Evolutionary conservation across 2,113 vertebrate genomes (phyloP), one percentile per base, ranked within the genome.

Genomic region (Danionella cerebrum): DNA sequence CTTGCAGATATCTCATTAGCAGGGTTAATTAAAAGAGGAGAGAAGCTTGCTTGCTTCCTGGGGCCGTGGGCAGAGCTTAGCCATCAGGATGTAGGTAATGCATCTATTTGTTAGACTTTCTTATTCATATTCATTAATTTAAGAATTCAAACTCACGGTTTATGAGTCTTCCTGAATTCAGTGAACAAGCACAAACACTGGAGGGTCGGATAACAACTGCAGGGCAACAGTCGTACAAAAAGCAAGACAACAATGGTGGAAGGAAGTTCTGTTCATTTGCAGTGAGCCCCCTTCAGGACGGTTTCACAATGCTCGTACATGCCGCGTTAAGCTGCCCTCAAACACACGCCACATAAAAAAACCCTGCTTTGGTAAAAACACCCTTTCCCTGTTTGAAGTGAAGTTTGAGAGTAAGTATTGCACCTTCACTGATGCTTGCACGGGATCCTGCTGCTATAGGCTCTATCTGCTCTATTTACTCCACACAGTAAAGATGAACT

Each of bases 1-100:
- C 36, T 51, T 47, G 42, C 48, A 13, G 39, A 65, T 65, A 54
- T 65, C 39, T 68, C 72, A 70, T 82, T 74, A 76, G 33, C 60
- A 67, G 55, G 76, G 75, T 73, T 80, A 79, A 84, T 82, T 76
- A 76, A 67, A 39, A 52, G 47, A 71, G 53, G 62, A 76, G 64
- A 39, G 14, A 3, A 7, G 53, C 39, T 69, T 35, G 33, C 39
- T 25, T 33, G 42, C 57, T 59, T 50, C 31, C 16, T 18, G 39
- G 39, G 59, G 16, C 54, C 42, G 35, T 19, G 12, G 11, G 44
- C 22, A 33, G n/a, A 29, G 60, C 51, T 66, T 39, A 31, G 24
- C 18, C 16, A 38, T 11, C 48, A 48, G 69, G 16, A 41, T 47
- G 50, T 21, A 27, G 47, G 3, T 65, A 48, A 55, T 27, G 41